A percentile compares a stretch with the other conserved stretches of the same genome.
Conservation (phyloP, 2,888 invertebrate genomes). For the Nasonia oneida region DNA sequence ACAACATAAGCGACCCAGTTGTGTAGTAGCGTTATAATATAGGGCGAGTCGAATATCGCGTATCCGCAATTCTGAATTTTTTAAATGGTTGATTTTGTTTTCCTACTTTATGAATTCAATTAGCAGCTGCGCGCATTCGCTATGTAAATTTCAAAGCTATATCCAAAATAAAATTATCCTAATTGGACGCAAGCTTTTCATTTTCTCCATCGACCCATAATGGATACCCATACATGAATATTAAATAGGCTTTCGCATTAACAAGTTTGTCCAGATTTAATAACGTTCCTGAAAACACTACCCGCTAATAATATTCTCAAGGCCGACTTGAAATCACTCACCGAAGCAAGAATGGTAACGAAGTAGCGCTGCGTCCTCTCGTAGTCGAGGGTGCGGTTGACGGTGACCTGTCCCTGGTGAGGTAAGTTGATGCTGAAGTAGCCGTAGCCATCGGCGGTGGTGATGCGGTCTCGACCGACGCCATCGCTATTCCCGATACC, state of each 20-base stretch:
- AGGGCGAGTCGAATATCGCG: background rate
- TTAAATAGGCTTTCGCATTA: background rate
- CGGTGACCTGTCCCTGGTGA: slow-evolving; percentile 93
- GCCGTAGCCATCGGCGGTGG: slow-evolving; percentile 89
- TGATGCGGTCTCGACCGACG: slow-evolving; percentile 81
- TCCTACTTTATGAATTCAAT: too few relatives aligned
- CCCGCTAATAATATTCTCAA: too few relatives aligned
- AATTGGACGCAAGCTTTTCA: too few relatives aligned
- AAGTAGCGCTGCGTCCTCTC: slow-evolving; percentile 93
- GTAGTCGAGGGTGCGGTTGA: slow-evolving; percentile 92
- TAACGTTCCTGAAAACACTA: background rate
- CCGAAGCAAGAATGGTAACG: slow-evolving; percentile 93
- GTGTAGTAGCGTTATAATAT: too few relatives aligned
- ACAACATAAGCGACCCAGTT: too few relatives aligned
- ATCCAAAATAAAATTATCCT: too few relatives aligned
- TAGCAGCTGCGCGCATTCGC: too few relatives aligned
- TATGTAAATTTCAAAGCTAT: too few relatives aligned
- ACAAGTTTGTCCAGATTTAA: background rate
- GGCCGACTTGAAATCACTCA: slow-evolving; percentile 78
- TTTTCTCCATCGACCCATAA: too few relatives aligned
- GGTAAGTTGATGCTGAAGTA: slow-evolving; percentile 92
- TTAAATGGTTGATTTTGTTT: too few relatives aligned
- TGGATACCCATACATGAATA: background rate
- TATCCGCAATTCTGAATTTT: too few relatives aligned
- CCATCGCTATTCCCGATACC: slow-evolving; percentile 82